These are phyloP conservation scores for Lacanobia oleracea DNA, from an alignment of 2,888 invertebrate genomes.

Conservation along the genomic window DNA sequence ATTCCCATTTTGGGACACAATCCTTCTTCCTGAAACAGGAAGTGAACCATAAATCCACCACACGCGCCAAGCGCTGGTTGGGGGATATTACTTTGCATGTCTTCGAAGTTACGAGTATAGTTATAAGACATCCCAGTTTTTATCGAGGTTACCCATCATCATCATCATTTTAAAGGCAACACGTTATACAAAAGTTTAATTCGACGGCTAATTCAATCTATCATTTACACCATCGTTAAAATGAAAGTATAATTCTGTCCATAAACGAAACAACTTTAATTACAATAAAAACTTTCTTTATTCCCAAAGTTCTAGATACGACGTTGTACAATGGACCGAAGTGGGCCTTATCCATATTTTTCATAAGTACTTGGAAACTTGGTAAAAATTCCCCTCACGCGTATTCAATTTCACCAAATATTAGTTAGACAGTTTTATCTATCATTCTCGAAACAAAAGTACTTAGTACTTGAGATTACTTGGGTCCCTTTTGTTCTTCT, in stretches of 20 bases:
- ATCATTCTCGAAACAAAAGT: slow-evolving; percentile 57
- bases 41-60: no score
- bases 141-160: no score
- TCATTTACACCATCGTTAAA: background rate
- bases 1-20: no score
- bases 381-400: slow-evolving; percentile 51
- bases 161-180: no score
- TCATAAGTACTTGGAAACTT: slow-evolving; percentile 40
- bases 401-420: slow-evolving; percentile 55
- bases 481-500: slow-evolving; percentile 50
- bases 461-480: slow-evolving; percentile 63
- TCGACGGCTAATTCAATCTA: background rate
- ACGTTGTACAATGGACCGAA: slow-evolving; percentile 6
- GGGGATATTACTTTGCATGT: no score
- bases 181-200: background rate
- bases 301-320: slow-evolving; percentile 26
- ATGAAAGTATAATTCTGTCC: background rate
- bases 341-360: slow-evolving; percentile 35
- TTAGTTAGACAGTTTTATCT: slow-evolving; percentile 57
- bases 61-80: no score
- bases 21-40: no score
- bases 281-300: slow-evolving; percentile 34
- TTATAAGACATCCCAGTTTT: no score
- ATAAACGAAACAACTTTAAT: slow-evolving; percentile 29
- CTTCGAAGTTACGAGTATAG: no score